Evolutionary conservation across 1,140 invertebrate genomes (phyloP).

Genomic region (Chrysomallon squamiferum): DNA sequence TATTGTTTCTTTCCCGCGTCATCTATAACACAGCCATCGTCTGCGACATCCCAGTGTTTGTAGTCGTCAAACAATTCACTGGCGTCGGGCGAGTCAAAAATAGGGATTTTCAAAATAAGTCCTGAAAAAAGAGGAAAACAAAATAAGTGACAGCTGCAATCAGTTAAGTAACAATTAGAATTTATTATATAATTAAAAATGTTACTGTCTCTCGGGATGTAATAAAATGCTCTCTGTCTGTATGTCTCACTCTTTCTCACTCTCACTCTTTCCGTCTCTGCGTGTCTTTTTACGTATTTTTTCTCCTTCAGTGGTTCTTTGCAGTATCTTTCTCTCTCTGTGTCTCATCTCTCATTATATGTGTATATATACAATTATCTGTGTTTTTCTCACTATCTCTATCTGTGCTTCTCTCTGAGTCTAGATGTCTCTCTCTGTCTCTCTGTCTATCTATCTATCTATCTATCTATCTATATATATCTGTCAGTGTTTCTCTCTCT

Average conservation of each 20-base stretch:
- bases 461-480: neutral
- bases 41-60: slow-evolving; percentile 36
- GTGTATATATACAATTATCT: neutral
- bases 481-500: no score
- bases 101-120: slow-evolving; percentile 38
- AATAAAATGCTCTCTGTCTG: neutral
- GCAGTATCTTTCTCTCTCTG: neutral
- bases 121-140: slow-evolving; percentile 26
- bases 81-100: slow-evolving; percentile 25
- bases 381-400: neutral
- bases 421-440: neutral
- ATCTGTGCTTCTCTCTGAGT: neutral
- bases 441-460: neutral
- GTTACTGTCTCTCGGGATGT: neutral
- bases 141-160: neutral
- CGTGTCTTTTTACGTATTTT: neutral
- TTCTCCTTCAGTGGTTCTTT: neutral
- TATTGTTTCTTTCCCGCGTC: no score
- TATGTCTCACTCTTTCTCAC: neutral
- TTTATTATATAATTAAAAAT: neutral
- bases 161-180: neutral
- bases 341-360: neutral
- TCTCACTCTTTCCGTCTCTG: neutral
- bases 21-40: slow-evolving; percentile 20
- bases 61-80: slow-evolving; percentile 40